phyloP scores from a whole-genome alignment of 2,113 vertebrate species.

The Bombycilla garrulus region DNA sequence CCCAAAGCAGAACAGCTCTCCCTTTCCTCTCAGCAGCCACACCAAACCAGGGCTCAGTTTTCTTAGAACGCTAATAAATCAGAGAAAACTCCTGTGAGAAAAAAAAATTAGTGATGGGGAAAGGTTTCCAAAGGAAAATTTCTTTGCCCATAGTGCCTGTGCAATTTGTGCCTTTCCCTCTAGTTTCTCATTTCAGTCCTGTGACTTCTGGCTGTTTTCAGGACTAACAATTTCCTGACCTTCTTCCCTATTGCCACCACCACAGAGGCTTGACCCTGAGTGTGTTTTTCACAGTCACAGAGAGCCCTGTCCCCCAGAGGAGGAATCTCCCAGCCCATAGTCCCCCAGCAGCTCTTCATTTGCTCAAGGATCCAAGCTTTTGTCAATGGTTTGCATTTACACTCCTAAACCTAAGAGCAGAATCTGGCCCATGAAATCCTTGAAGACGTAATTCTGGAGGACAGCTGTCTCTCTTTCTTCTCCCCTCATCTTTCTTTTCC shows the following conservation, averaged over 20 bases:
- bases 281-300: neutral
- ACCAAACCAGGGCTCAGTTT: neutral
- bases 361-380: neutral
- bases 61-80: neutral
- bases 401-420: neutral
- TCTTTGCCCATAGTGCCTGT: accelerated
- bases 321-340: neutral
- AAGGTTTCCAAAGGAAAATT: neutral
- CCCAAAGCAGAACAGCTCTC: neutral
- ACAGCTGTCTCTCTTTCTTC: neutral
- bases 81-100: neutral
- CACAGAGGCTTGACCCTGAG: accelerated
- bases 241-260: neutral
- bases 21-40: neutral
- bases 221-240: neutral
- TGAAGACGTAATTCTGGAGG: neutral
- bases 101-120: accelerated
- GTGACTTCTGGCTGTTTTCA: neutral
- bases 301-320: neutral
- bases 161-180: neutral
- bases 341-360: neutral
- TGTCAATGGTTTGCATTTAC: accelerated
- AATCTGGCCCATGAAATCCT: neutral
- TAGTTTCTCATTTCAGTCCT: neutral
- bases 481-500: neutral